Evolutionary conservation across 2,113 vertebrate genomes (phyloP).

Genomic region (Ammodramus savannarum): DNA sequence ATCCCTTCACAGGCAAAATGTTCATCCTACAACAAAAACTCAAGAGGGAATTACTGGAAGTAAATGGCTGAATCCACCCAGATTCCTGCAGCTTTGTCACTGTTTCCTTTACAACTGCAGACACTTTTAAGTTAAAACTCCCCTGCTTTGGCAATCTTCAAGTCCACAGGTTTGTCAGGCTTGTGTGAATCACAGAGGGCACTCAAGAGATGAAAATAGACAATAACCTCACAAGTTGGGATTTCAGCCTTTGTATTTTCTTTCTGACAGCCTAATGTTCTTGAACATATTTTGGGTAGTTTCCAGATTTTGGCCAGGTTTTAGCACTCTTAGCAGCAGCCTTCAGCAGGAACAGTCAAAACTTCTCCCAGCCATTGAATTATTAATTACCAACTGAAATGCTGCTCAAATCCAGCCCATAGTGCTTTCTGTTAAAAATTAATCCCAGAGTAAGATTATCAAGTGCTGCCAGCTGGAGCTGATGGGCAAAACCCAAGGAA

Average conservation of each 20-base stretch:
- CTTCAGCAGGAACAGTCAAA: not conserved
- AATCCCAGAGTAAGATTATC: not conserved
- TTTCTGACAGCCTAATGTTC: not conserved
- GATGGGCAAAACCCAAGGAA: not conserved
- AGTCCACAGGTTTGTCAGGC: not conserved
- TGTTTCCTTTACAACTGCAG: not conserved
- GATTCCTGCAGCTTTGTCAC: not conserved
- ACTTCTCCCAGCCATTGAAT: not conserved
- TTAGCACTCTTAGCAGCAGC: not conserved
- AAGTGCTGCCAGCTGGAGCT: not conserved
- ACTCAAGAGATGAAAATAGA: not conserved
- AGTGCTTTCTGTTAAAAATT: not conserved
- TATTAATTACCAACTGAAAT: not conserved
- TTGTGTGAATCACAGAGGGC: not conserved
- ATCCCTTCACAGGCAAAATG: not conserved
- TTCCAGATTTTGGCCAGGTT: not conserved
- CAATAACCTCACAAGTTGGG: not conserved
- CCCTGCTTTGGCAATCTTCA: not conserved
- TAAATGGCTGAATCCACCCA: not conserved
- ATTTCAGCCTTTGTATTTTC: not conserved
- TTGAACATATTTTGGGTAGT: not conserved
- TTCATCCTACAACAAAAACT: not conserved
- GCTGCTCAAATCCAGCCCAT: not conserved
- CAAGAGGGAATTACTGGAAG: not conserved
- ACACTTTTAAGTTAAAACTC: not conserved